Base-by-base conservation (phyloP, 2,113 vertebrate genomes). In the Notothenia coriiceps region DNA sequence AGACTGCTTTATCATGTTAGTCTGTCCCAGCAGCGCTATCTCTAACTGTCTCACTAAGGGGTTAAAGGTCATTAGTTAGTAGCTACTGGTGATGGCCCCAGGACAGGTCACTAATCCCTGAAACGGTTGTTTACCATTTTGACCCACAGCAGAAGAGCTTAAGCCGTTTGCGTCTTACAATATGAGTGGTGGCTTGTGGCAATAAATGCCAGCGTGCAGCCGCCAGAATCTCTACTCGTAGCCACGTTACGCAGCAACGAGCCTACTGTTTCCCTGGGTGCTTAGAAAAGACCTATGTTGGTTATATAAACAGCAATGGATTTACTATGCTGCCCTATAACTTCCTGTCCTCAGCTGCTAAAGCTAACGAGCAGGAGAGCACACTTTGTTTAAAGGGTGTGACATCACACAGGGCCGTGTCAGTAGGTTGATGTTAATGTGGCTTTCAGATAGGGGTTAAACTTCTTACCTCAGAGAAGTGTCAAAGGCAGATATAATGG, bases 161-260 rank as follows among this genome's bases (percentile, higher is more conserved):
- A 89, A 79, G 60, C 64, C 62, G 61, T 80, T 63, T 61, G 35
- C 13, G 65, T 86, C 67, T 84, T 83, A 86, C 70, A 61, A 78
- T 88, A 84, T 70, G 77, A 90, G 85, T 70, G 72, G 69, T 8
- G 13, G 81, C 79, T 79, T 84, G 84, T 84, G 79, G 83, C 70
- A 77, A 86, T 81, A 83, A 87, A 88, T 91, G 87, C 79, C 80
- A 82, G 81, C 44, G 9, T 74, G 29, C 29, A 50, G 83, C 72
- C 55, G 83, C 78, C 71, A 67, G 47, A 50, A 54, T 60, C 44
- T 57, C 44, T 35, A 82, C 29, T 40, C 25, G 75, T 8, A 73
- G 69, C 56, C 67, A 64, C 44, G 43, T 73, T 79, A 63, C 51
- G 46, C 35, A 44, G 67, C 55, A 56, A 77, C 79, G 63, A 56